Conservation (phyloP, 2,113 vertebrate genomes). For the Bubo scandiacus region DNA sequence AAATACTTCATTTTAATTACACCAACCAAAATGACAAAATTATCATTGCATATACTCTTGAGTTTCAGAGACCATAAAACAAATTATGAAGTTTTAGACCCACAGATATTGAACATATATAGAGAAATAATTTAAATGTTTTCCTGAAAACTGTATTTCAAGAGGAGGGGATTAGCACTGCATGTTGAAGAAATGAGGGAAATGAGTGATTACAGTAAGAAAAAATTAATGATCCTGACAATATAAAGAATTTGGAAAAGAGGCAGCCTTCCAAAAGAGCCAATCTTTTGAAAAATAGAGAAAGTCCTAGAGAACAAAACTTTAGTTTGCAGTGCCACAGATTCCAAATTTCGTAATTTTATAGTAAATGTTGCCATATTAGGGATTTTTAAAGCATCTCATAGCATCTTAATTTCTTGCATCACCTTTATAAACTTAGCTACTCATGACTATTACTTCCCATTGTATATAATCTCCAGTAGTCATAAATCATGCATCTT, state of each 20-base stretch:
- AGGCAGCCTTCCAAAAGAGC: not conserved
- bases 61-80: not conserved
- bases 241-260: not conserved
- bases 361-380: not conserved
- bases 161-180: not conserved
- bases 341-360: not conserved
- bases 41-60: not conserved
- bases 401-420: not conserved
- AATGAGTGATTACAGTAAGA: not conserved
- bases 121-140: not conserved
- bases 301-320: not conserved
- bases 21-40: not conserved
- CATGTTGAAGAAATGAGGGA: not conserved
- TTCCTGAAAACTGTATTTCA: not conserved
- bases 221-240: not conserved
- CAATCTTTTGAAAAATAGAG: not conserved
- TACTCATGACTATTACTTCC: not conserved
- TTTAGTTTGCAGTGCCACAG: not conserved
- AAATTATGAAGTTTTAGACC: not conserved
- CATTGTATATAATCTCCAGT: not conserved
- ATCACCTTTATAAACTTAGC: not conserved
- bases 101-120: not conserved
- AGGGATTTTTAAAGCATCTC: not conserved
- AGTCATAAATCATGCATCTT: not conserved
- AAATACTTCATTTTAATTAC: not conserved